Evolutionary conservation across 2,797 vertebrate species (phyloP), one percentile per base, ranked within the genome.

Genomic region (Tenualosa thibaudeaui): DNA sequence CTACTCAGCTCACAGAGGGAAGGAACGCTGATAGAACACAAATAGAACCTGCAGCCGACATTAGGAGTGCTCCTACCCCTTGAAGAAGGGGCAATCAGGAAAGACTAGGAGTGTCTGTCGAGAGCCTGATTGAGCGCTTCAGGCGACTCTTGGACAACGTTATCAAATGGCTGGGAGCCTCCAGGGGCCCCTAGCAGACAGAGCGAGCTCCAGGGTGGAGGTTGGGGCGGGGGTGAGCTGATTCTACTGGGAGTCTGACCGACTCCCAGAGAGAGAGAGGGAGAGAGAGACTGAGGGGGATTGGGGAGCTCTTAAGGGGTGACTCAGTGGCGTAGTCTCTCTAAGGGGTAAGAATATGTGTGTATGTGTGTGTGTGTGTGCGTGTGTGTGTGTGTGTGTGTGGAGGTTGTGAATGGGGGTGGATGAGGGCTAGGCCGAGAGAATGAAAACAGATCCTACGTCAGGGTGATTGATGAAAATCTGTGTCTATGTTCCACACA

Each of bases 81-180:
- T 62, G 83, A 78, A 71, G 87, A 84, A 85, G 82, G 86, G 83
- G 83, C 83, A 88, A 89, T 88, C 87, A 88, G 86, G 83, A 71
- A 54, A 87, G 68, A 87, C 75, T 65, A 88, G 81, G 91, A 90
- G 78, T 86, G 84, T 60, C 71, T 71, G 82, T 85, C 62, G 24
- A 75, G 89, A 31, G 31, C 31, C 85, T 88, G 84, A 88, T 88
- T 89, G 82, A 90, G 84, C 87, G 82, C 31, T 60, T 81, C 82
- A 87, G 83, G 56, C 81, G 50, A 62, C 83, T 86, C 84, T 71
- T 88, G 31, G 90, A 90, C 90, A 84, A 88, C 31, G 90, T 90
- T 91, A 91, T 90, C 88, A 90, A 88, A 84, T 1, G 24, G 86
- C 68, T 7, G 81, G 68, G 85, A 68, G 62, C 86, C 82, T 54